Evolutionary conservation across 2,888 invertebrate species (phyloP), one percentile per base, ranked within the genome.

Genomic region (Furcula furcula): DNA sequence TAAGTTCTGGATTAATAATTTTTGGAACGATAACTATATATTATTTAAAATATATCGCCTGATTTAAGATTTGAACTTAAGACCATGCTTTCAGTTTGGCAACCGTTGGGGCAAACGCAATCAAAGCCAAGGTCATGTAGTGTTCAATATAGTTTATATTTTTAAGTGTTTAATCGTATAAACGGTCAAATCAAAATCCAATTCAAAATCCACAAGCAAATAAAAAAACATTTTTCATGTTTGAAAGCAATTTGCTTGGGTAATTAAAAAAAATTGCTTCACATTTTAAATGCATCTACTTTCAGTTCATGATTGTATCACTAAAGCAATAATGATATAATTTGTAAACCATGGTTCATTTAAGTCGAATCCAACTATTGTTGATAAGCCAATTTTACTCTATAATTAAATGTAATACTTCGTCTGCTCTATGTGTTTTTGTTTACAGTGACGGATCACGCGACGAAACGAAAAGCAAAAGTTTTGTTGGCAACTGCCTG

Each of bases 351-450:
- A 51, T 55, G 57, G 54, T 40, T 43, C 46, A 46, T 55, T 55
- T 46, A 47, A 53, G 59, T 55, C 56, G 54, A 55, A 46, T 54
- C 56, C 41, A 47, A 53, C 46, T 46, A 54, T 44, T 45, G 36
- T 55, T 51, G 74, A 76, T 76, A 77, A 76, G 73, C 56, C 49
- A 34, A 48, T 58, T 61, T 67, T 58, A 58, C 68, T 63, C 63
- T 80, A 70, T 78, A 82, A 81, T 80, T 82, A 83, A 80, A 81
- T 67, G 74, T 77, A 79, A 75, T 78, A 71, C 68, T 67, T 70
- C 65, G 69, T 70, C 59, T 70, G 56, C 51, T 68, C 51, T 62
- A 55, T 70, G 51, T 69, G 72, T 71, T 81, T 77, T 23, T 23
- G 23, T 7, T 12, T 23, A 82, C 76, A 72, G 75, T 69, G 52